A percentile compares a stretch with the other conserved stretches of the same genome.
Evolutionary conservation across 1,140 invertebrate species (phyloP).

Genomic region (Bombus sylvicola): DNA sequence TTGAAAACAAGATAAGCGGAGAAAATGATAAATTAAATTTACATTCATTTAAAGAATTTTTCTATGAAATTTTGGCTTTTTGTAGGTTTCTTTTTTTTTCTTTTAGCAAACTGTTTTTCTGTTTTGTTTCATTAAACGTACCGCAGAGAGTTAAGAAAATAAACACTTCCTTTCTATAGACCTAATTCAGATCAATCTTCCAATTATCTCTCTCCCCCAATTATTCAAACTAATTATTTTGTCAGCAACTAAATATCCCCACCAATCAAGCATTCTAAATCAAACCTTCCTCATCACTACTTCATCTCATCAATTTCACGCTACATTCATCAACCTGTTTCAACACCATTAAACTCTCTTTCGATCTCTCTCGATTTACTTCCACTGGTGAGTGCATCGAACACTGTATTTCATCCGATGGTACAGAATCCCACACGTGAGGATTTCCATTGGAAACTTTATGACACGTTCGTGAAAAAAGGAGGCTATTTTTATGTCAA

Average conservation of each 20-base stretch:
- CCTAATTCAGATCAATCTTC: not conserved
- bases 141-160: too few relatives aligned
- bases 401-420: not conserved
- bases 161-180: too few relatives aligned
- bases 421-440: not conserved
- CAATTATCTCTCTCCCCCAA: not conserved
- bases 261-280: not conserved
- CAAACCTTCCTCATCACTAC: not conserved
- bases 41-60: too few relatives aligned
- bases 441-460: not conserved
- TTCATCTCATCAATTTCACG: not conserved
- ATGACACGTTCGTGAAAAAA: not conserved
- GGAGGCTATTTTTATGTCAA: not conserved
- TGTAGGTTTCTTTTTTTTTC: too few relatives aligned
- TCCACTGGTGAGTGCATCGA: not conserved
- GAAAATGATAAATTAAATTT: too few relatives aligned
- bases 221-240: not conserved
- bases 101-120: not conserved
- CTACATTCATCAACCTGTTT: not conserved
- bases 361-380: slow-evolving; percentile 1
- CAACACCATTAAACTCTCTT: not conserved
- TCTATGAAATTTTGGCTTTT: not conserved
- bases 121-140: not conserved
- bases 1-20: too few relatives aligned
- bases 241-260: not conserved